Base-by-base conservation (phyloP, 2,113 vertebrate species). In the Malurus elegans region DNA sequence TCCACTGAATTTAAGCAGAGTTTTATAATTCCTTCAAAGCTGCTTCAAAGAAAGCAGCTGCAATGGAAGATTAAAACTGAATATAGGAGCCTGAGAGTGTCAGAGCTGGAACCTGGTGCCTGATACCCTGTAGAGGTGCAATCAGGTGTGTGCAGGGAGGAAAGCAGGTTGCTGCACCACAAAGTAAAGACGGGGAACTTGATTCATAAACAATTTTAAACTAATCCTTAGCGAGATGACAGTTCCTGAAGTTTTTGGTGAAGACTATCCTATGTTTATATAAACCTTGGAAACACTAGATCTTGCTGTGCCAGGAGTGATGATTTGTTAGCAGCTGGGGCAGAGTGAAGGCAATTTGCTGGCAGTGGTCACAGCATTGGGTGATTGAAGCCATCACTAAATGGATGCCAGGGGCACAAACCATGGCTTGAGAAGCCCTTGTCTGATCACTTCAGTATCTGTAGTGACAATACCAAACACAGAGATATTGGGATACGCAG, bases 111-210 rank as follows among this genome's bases (percentile, higher is more conserved):
- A 65, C 87, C 96, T 3, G 98, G 97, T 6, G 60, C 93, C 58
- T 88, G 98, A 72, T 92, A 98, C 45, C 94, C 93, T 29, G 86
- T 98, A 25, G 94, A 90, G 44, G 95, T 98, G 62, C 70, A 75
- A 29, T 4, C 1, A 47, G 56, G 24, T 26, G 88, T 79, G 13
- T 97, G 96, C 21, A 93, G 94, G 81, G 62, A 82, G 15, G 88
- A 97, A 70, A 97, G 97, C 24, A 32, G 44, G 4, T 4, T 86
- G 15, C 38, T 44, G 7, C 51, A 38, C 12, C 72, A 96, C 36
- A 92, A 62, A 73, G 92, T 98, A 74, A 98, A 92, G 75, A 98
- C 97, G 34, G 96, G 96, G 97, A 92, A 90, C 4, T n/a, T 48
- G 23, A 8, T 60, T 48, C 18, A 38, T 38, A 38, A 38, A 38